Evolutionary conservation across 2,888 invertebrate genomes (phyloP).

Genomic region (Pandemis cinnamomeana): DNA sequence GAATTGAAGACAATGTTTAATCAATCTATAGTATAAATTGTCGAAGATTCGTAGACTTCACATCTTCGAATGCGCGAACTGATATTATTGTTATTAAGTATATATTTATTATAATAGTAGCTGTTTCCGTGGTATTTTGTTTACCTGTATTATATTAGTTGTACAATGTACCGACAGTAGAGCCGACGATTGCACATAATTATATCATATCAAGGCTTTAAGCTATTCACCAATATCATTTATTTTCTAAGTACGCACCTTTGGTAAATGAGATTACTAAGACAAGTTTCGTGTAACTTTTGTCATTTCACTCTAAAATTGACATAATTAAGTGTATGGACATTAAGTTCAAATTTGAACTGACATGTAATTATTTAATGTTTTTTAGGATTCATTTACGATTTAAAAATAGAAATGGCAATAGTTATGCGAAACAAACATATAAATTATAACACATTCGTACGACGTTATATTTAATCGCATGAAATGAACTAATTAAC

Average conservation of each 20-base stretch:
- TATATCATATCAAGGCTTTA: conserved; percentile 56
- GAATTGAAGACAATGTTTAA: too few species aligned
- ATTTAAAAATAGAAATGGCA: background rate
- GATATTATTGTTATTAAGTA: background rate
- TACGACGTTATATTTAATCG: conserved; percentile 35
- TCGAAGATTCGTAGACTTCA: too few species aligned
- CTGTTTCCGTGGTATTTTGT: background rate
- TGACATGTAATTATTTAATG: background rate
- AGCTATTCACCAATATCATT: conserved; percentile 42
- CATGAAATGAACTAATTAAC: conserved; percentile 12
- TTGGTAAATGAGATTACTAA: conserved; percentile 51
- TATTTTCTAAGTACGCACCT: conserved; percentile 53
- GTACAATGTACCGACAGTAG: conserved; percentile 26
- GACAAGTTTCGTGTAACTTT: conserved; percentile 14
- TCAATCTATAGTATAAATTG: too few species aligned
- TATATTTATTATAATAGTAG: background rate
- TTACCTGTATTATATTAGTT: conserved; percentile 11
- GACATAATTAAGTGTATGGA: background rate
- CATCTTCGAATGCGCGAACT: too few species aligned
- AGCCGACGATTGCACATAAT: conserved; percentile 54
- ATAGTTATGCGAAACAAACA: conserved; percentile 9
- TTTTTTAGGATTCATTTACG: too few species aligned
- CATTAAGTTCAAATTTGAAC: background rate
- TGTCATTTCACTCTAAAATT: conserved; percentile 1
- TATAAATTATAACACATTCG: conserved; percentile 16